These are phyloP conservation scores for Tyria jacobaeae DNA, from an alignment of 2,888 invertebrate species.

Conservation along the genomic window DNA sequence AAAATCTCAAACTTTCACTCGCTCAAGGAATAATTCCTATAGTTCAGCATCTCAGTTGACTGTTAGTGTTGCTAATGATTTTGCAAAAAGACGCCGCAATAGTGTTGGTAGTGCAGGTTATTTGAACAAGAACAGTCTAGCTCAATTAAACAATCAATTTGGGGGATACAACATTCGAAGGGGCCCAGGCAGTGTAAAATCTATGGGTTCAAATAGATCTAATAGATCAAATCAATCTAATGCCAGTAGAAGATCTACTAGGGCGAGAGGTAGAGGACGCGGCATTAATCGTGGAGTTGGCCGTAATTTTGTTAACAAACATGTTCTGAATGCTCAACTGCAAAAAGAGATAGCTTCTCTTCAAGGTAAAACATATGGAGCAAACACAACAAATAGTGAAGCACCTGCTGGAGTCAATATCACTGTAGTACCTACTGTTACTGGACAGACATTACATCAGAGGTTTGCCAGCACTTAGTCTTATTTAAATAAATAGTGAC, in stretches of 20 bases:
- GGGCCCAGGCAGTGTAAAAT: slow-evolving; percentile 79
- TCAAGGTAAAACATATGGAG: slow-evolving; percentile 72
- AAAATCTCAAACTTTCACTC: slow-evolving; percentile 79
- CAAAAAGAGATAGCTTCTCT: slow-evolving; percentile 82
- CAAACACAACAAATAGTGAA: slow-evolving; percentile 41
- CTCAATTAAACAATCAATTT: slow-evolving; percentile 74
- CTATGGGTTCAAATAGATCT: slow-evolving; percentile 76
- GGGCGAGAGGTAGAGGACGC: slow-evolving; percentile 70
- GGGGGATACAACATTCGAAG: slow-evolving; percentile 69
- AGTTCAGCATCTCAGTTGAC: slow-evolving; percentile 74
- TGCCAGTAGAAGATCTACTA: slow-evolving; percentile 64
- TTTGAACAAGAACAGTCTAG: slow-evolving; percentile 73
- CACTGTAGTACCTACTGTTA: slow-evolving; percentile 75
- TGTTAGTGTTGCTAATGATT: slow-evolving; percentile 81
- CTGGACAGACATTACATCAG: slow-evolving; percentile 77
- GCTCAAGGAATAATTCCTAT: slow-evolving; percentile 78
- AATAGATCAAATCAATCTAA: slow-evolving; percentile 61
- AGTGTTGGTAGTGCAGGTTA: slow-evolving; percentile 76
- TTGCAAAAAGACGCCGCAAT: slow-evolving; percentile 74
- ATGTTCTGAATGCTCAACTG: slow-evolving; percentile 73
- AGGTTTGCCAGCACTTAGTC: slow-evolving; percentile 70
- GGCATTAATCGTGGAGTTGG: slow-evolving; percentile 71
- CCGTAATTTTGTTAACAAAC: slow-evolving; percentile 75
- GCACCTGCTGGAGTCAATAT: slow-evolving; percentile 68
- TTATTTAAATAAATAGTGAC: slow-evolving; percentile 17